Evolutionary conservation across 1,140 invertebrate genomes (phyloP).

Genomic region (Lasioglossum baleicum): DNA sequence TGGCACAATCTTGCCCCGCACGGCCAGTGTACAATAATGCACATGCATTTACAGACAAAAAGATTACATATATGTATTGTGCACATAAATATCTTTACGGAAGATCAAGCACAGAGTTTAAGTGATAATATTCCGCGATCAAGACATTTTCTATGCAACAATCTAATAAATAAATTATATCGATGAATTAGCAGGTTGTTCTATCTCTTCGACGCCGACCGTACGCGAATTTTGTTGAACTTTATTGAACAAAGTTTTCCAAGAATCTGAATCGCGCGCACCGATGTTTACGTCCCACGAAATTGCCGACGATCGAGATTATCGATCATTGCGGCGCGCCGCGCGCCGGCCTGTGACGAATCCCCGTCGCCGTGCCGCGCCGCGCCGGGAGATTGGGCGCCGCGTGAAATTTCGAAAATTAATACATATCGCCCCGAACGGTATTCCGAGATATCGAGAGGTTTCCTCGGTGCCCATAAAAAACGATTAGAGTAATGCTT

Average conservation of each 20-base stretch:
- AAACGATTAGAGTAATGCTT: slow-evolving; percentile 23
- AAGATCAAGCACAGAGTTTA: too few species aligned
- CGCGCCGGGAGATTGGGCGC: slow-evolving; percentile 29
- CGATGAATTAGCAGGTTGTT: too few species aligned
- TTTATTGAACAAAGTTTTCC: neutral
- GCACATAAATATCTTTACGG: too few species aligned
- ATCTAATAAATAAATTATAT: too few species aligned
- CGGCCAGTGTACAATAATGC: too few species aligned
- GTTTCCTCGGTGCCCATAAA: slow-evolving; percentile 14
- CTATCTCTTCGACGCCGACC: too few species aligned
- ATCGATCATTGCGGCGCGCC: slow-evolving; percentile 44
- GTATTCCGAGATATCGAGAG: slow-evolving; percentile 13
- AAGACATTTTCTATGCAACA: too few species aligned
- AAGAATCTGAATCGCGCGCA: slow-evolving; percentile 1
- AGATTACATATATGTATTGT: too few species aligned
- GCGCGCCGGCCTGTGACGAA: slow-evolving; percentile 34
- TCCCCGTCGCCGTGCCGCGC: slow-evolving; percentile 31
- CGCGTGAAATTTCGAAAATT: slow-evolving; percentile 9
- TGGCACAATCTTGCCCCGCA: too few species aligned
- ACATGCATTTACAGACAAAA: too few species aligned
- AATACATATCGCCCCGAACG: neutral
- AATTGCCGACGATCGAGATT: slow-evolving; percentile 41
- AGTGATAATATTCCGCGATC: too few species aligned
- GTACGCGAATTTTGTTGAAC: too few species aligned
- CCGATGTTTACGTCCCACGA: slow-evolving; percentile 34